A percentile compares a stretch with the other conserved stretches of the same genome.
Evolutionary conservation across 2,113 vertebrate species (phyloP).

Genomic region (Cnemophilus loriae): DNA sequence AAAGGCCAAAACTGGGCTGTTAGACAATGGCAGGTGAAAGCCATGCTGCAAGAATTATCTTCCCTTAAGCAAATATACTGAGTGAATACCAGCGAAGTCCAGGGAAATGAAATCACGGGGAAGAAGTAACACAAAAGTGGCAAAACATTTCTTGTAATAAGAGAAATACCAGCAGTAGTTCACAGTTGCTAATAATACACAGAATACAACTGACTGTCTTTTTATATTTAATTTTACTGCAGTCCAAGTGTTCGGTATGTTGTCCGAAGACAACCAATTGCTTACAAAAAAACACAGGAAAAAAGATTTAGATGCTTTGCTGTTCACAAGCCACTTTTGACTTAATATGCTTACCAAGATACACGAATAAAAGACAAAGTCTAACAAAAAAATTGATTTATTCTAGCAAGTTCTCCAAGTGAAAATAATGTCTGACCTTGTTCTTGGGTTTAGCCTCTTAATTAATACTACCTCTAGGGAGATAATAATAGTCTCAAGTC

Average conservation of each 20-base stretch:
- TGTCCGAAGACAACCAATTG: neutral
- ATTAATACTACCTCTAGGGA: neutral
- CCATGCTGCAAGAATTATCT: neutral
- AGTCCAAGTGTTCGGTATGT: neutral
- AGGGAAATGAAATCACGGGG: rapidly evolving
- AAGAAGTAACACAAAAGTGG: neutral
- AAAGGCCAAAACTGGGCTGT: neutral
- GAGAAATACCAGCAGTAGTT: neutral
- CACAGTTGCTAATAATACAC: neutral
- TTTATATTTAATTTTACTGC: neutral
- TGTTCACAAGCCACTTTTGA: neutral
- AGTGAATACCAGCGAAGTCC: neutral
- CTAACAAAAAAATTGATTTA: neutral
- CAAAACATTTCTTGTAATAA: neutral
- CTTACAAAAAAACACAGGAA: neutral
- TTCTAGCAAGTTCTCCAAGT: neutral
- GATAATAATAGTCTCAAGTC: neutral
- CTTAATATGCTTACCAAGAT: neutral
- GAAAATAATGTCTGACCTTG: neutral
- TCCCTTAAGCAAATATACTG: neutral
- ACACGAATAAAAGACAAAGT: neutral
- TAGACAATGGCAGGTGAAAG: neutral
- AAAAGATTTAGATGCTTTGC: neutral
- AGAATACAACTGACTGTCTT: neutral
- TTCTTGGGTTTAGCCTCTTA: neutral